Evolutionary conservation across 2,113 vertebrate species (phyloP).

Genomic region (Condylura cristata): DNA sequence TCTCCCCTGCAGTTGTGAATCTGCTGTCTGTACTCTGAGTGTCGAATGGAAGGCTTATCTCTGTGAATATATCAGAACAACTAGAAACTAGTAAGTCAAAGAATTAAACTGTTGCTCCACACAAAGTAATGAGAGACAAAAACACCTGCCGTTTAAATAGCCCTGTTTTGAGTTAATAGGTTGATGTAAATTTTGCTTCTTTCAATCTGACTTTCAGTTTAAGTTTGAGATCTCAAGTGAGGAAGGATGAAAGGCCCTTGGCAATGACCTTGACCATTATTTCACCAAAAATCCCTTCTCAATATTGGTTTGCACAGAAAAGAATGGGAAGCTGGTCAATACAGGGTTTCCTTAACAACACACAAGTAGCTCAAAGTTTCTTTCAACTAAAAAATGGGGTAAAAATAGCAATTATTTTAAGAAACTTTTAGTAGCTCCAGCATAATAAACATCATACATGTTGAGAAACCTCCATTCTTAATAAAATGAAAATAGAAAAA

Average conservation of each 20-base stretch:
- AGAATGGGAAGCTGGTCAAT: background rate
- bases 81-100: slow-evolving; percentile 23
- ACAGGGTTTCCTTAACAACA: slow-evolving; percentile 54
- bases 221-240: slow-evolving; percentile 71
- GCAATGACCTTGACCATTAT: slow-evolving; percentile 83
- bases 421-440: slow-evolving; percentile 56
- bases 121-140: slow-evolving; percentile 61
- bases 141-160: slow-evolving; percentile 56
- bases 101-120: slow-evolving; percentile 76
- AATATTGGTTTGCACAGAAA: slow-evolving; percentile 47
- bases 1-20: background rate
- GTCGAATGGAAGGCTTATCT: background rate
- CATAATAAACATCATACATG: background rate
- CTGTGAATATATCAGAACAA: background rate
- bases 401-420: slow-evolving; percentile 59
- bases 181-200: slow-evolving; percentile 55
- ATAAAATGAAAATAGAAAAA: slow-evolving; percentile 60
- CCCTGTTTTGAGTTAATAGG: slow-evolving; percentile 58
- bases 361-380: slow-evolving; percentile 27
- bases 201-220: slow-evolving; percentile 74
- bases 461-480: slow-evolving; percentile 27
- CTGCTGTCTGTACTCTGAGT: background rate
- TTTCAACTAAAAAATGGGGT: slow-evolving; percentile 52
- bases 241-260: slow-evolving; percentile 76
- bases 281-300: slow-evolving; percentile 61